Conservation (phyloP, 2,113 vertebrate genomes). For the rat (Rattus norvegicus) region DNA sequence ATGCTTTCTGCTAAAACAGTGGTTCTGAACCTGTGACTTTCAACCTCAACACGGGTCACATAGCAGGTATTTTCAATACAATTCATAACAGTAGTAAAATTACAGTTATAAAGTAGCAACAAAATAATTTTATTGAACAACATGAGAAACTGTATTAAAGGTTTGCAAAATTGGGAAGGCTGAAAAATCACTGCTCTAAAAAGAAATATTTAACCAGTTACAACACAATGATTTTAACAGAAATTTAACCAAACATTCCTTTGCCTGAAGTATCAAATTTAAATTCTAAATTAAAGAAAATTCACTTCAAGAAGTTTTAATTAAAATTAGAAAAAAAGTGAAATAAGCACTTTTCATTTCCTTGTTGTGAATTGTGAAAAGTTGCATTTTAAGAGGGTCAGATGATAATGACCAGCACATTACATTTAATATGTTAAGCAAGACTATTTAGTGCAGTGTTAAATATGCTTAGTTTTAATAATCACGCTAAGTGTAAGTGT, state of each 20-base stretch:
- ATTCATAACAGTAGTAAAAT: background rate
- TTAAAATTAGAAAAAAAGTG: slow-evolving; percentile 58
- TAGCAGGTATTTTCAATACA: background rate
- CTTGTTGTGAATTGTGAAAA: slow-evolving; percentile 29
- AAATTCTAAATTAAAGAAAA: slow-evolving; percentile 61
- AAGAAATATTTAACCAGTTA: background rate
- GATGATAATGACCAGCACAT: background rate
- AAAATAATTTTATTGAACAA: background rate
- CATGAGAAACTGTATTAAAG: too few relatives aligned
- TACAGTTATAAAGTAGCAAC: background rate
- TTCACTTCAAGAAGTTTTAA: slow-evolving; percentile 67
- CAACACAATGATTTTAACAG: background rate
- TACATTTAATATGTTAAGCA: background rate
- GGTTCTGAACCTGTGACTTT: background rate
- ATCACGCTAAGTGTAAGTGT: background rate
- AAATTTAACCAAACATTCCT: slow-evolving; percentile 34
- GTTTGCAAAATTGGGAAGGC: too few relatives aligned
- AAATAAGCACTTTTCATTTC: slow-evolving; percentile 38
- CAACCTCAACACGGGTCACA: background rate
- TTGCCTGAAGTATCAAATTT: slow-evolving; percentile 41
- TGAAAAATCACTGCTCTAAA: background rate
- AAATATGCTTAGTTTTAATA: background rate
- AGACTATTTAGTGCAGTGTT: background rate
- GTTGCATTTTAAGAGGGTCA: background rate
- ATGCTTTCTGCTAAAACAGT: background rate